Evolutionary conservation across 2,113 vertebrate genomes (phyloP), one percentile per base, ranked within the genome.

Genomic region (Dolichallabes microphthalmus): DNA sequence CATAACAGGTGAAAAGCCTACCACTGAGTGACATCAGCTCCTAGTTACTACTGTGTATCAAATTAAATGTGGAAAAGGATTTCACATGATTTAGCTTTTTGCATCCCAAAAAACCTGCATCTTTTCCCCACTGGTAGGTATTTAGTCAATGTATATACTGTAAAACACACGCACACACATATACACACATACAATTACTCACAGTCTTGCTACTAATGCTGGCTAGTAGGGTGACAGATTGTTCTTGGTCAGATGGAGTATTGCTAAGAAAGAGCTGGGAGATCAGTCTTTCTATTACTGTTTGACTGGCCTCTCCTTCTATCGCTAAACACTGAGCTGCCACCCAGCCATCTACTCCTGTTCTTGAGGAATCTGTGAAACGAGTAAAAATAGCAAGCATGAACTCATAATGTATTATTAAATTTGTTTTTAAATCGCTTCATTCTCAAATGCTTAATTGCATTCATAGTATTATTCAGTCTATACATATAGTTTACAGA

Each of bases 251-350:
- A 32, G 89, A 87, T 14, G 90, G 27, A 45, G 90, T 85, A 8
- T 85, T 90, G 75, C 86, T 90, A 25, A 88, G 74, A 83, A 95
- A 95, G 64, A 94, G 90, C 86, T 94, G 94, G 6, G 90, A 80
- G 66, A 96, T 82, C 39, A 95, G 93, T 88, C 92, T 94, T 75
- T 93, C 92, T 66, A 95, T 90, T 55, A 95, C 94, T 0, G 87
- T 81, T 73, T 91, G 91, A 53, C 89, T 93, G 73, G 85, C 55
- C 68, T 89, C 80, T 20, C 93, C 94, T 32, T 94, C 93, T 87
- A 95, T 71, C 15, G 94, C 94, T 86, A 95, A 86, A 86, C 94
- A 95, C 83, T 96, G 95, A 58, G 94, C 94, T 17, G 94, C 94
- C 84, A 92, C 90, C 95, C 95, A 96, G 88, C 94, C 94, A 81